Evolutionary conservation across 2,113 vertebrate species (phyloP).

Genomic region (Actinemys pallida): DNA sequence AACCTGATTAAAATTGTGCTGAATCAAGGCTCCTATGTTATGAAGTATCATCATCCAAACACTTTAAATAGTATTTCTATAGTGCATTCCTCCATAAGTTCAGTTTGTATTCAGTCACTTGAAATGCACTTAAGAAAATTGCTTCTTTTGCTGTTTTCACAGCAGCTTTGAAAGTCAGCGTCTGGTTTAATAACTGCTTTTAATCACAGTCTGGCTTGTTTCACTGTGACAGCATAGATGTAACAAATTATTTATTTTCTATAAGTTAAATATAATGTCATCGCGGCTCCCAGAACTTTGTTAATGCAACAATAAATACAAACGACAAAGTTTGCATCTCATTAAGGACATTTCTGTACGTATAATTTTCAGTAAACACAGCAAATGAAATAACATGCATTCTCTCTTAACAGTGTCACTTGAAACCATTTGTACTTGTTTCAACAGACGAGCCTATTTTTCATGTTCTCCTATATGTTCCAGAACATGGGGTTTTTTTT

Average conservation of each 20-base stretch:
- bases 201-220: conserved; percentile 76
- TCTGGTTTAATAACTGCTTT: conserved; percentile 73
- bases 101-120: conserved; percentile 74
- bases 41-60: conserved; percentile 71
- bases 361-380: conserved; percentile 71
- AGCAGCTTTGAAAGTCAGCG: conserved; percentile 72
- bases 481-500: conserved; percentile 43
- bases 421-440: conserved; percentile 60
- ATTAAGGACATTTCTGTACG: conserved; percentile 75
- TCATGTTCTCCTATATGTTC: conserved; percentile 41
- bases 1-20: conserved; percentile 55
- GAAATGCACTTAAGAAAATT: conserved; percentile 78
- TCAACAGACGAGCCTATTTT: conserved; percentile 59
- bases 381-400: conserved; percentile 61
- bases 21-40: conserved; percentile 55
- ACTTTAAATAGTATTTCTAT: conserved; percentile 65
- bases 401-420: conserved; percentile 56
- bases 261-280: conserved; percentile 65
- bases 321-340: conserved; percentile 68
- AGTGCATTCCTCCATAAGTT: conserved; percentile 64
- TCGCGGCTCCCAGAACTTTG: conserved; percentile 48
- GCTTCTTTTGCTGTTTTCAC: conserved; percentile 76
- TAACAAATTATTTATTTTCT: conserved; percentile 78
- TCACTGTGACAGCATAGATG: conserved; percentile 74
- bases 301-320: conserved; percentile 47